phyloP scores from a whole-genome alignment of 2,113 vertebrate genomes.

The Mus musculus region GRCm39 chrX:112632001-112632500 shows the following conservation, averaged over 20 bases:
- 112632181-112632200: background rate
- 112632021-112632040: conserved; percentile 33
- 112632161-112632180: background rate
- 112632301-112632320: background rate
- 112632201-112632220: background rate
- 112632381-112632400: background rate
- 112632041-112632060: background rate
- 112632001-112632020: background rate
- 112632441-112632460: background rate
- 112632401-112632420: background rate
- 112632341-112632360: background rate
- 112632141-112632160: background rate
- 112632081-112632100: background rate
- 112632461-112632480: background rate
- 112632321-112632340: background rate
- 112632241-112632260: background rate
- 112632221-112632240: background rate
- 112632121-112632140: background rate
- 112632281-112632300: background rate
- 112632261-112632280: background rate
- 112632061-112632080: conserved; percentile 22
- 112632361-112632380: background rate
- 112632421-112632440: background rate
- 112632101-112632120: conserved; percentile 13
- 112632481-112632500: background rate